Conservation (phyloP, 2,113 vertebrate species). For the Pristiophorus japonicus region DNA sequence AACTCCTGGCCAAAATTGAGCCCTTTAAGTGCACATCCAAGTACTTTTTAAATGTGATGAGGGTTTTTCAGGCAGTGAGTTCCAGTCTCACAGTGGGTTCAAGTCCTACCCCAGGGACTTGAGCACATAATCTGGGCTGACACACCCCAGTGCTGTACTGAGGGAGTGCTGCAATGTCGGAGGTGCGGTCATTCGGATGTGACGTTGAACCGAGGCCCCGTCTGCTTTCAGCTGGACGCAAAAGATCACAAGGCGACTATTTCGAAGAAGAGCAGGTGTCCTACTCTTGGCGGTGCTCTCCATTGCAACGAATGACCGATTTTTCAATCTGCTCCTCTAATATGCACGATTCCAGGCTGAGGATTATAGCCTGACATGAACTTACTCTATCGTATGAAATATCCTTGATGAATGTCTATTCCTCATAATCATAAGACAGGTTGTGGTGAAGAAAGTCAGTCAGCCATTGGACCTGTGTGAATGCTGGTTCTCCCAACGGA, state of each 20-base stretch:
- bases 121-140: not conserved
- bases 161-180: not conserved
- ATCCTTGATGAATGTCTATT: constrained; percentile 10
- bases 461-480: not conserved
- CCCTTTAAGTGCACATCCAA: too few species aligned
- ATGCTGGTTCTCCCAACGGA: not conserved
- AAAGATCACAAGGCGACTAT: not conserved
- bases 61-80: too few species aligned
- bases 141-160: not conserved
- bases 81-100: too few species aligned
- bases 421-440: not conserved
- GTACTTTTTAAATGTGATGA: too few species aligned
- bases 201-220: not conserved
- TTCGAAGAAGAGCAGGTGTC: not conserved
- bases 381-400: not conserved
- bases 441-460: not conserved
- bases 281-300: not conserved
- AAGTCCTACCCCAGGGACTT: not conserved
- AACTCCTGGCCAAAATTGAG: too few species aligned
- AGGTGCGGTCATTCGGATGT: not conserved
- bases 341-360: not conserved
- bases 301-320: not conserved
- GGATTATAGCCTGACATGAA: not conserved
- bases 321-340: not conserved
- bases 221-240: not conserved